These are phyloP conservation scores for Melanophora roralis DNA, from an alignment of 2,888 invertebrate species.

Conservation along the genomic window DNA sequence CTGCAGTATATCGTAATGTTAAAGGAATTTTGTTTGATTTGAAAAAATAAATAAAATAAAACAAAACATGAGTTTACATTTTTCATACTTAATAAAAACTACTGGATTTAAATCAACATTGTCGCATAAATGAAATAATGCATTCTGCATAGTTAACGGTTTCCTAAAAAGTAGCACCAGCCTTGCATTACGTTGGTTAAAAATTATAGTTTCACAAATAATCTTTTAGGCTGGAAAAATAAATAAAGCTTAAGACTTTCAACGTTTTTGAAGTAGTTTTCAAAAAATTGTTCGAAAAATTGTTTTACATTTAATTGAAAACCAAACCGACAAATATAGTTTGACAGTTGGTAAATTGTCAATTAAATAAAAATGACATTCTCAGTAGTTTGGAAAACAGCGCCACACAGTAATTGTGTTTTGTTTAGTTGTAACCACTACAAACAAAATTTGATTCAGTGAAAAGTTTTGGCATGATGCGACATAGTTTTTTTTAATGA, in stretches of 20 bases:
- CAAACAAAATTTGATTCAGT: slow-evolving; percentile 4
- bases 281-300: no score
- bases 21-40: background rate
- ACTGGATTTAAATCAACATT: slow-evolving; percentile 40
- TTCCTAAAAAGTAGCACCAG: slow-evolving; percentile 23
- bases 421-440: background rate
- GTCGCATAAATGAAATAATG: slow-evolving; percentile 35
- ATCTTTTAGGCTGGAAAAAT: no score
- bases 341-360: slow-evolving; percentile 29
- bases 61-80: background rate
- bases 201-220: no score
- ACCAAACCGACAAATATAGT: background rate
- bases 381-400: background rate
- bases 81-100: no score
- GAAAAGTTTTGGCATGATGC: slow-evolving; percentile 7
- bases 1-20: background rate
- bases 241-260: no score
- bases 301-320: no score
- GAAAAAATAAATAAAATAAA: slow-evolving; percentile 6
- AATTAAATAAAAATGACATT: slow-evolving; percentile 41
- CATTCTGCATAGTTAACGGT: slow-evolving; percentile 17
- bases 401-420: background rate
- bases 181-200: no score
- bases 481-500: background rate
- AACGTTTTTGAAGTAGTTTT: no score